Conservation (phyloP, 53 echinoderm and acorn worm species). For the Holothuria scabra region DNA sequence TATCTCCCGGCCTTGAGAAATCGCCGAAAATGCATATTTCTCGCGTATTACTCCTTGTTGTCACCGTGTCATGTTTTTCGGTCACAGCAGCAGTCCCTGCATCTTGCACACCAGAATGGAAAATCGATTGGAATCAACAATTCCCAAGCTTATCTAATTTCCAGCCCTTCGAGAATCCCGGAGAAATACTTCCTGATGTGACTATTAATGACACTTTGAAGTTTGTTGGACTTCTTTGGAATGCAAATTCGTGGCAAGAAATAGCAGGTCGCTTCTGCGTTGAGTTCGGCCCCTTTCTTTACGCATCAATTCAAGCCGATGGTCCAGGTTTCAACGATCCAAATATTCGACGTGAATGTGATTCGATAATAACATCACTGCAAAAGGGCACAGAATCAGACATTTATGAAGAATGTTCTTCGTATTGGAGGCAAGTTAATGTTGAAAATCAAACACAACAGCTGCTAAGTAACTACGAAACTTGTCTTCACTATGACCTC, state of each 20-base stretch:
- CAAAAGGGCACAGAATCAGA: neutral
- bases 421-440: too few relatives aligned
- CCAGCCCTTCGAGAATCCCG: neutral
- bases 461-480: too few relatives aligned
- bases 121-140: slow-evolving; percentile 17
- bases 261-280: slow-evolving; percentile 4
- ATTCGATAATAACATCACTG: neutral
- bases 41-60: too few relatives aligned
- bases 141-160: neutral
- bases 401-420: neutral
- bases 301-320: neutral
- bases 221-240: slow-evolving; percentile 4
- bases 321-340: too few relatives aligned
- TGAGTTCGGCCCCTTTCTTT: neutral
- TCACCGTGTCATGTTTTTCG: too few relatives aligned
- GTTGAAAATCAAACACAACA: too few relatives aligned
- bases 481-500: too few relatives aligned
- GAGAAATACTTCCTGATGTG: neutral
- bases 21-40: too few relatives aligned
- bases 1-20: too few relatives aligned
- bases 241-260: slow-evolving; percentile 24
- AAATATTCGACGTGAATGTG: slow-evolving; percentile 14
- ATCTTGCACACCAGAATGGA: neutral
- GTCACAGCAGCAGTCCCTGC: too few relatives aligned
- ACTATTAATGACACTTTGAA: neutral